Evolutionary conservation across 2,888 invertebrate species (phyloP).

Genomic region (Agonopterix subpropinquella): DNA sequence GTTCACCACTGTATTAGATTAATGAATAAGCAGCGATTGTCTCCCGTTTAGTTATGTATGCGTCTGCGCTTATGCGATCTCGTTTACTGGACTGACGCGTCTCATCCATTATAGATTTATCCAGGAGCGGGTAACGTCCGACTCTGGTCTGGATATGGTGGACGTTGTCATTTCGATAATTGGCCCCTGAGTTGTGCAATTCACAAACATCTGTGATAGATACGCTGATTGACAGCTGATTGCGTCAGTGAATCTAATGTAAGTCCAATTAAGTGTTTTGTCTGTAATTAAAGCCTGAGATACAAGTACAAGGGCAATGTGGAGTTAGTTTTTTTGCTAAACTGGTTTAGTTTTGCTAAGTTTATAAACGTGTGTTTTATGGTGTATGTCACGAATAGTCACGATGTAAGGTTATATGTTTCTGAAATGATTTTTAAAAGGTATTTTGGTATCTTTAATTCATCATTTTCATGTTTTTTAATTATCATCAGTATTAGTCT

Average conservation of each 20-base stretch:
- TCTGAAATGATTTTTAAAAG: no score
- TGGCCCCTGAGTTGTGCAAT: slow-evolving; percentile 45
- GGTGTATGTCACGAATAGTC: no score
- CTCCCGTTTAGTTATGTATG: slow-evolving; percentile 52
- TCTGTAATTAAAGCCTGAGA: slow-evolving; percentile 34
- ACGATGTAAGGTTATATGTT: no score
- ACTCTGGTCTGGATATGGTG: slow-evolving; percentile 31
- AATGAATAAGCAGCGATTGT: slow-evolving; percentile 50
- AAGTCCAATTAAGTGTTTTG: slow-evolving; percentile 52
- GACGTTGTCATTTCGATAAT: slow-evolving; percentile 70
- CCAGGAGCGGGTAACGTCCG: slow-evolving; percentile 53
- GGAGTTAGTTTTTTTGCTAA: neutral
- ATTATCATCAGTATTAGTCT: no score
- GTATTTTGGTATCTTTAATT: no score
- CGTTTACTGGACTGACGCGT: slow-evolving; percentile 64
- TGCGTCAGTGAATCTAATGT: slow-evolving; percentile 55
- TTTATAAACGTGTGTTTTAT: no score
- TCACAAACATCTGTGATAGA: slow-evolving; percentile 56
- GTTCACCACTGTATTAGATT: slow-evolving; percentile 29
- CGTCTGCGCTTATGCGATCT: slow-evolving; percentile 59
- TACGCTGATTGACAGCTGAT: slow-evolving; percentile 53
- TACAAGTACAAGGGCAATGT: neutral
- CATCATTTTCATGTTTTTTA: no score
- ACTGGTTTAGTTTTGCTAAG: no score
- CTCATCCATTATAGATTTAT: slow-evolving; percentile 73